Conservation (phyloP, 2,113 vertebrate genomes). For the Ceratotherium simum region DNA sequence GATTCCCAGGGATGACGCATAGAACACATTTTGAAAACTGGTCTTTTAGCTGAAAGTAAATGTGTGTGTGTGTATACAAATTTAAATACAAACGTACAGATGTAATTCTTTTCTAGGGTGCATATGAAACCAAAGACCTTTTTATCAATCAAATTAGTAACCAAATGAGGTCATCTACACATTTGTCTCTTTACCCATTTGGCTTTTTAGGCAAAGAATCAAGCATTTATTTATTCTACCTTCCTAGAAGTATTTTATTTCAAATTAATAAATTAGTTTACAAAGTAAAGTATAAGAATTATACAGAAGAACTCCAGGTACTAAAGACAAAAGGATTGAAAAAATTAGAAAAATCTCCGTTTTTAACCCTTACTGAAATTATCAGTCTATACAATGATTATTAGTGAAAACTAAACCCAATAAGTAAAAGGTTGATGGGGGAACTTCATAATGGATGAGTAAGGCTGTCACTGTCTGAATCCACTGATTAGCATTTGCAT, state of each 20-base stretch:
- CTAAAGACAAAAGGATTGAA: neutral
- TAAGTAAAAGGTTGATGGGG: neutral
- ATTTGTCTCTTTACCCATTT: neutral
- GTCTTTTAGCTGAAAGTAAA: neutral
- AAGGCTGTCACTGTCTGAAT: neutral
- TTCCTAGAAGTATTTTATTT: constrained; percentile 5
- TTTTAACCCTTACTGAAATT: neutral
- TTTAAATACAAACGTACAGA: neutral
- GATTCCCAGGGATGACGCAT: neutral
- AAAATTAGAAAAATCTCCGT: neutral
- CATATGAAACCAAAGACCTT: neutral
- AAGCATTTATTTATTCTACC: neutral
- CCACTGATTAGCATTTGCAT: neutral
- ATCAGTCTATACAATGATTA: neutral
- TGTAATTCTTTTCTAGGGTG: neutral
- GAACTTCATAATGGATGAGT: neutral
- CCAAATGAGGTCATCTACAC: neutral
- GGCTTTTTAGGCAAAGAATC: neutral
- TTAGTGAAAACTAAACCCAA: neutral
- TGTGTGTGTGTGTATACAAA: neutral
- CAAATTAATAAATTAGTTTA: neutral
- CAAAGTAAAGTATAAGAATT: neutral
- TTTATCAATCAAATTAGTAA: neutral
- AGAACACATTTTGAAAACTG: neutral
- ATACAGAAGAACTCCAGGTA: neutral